phyloP scores from a whole-genome alignment of 1,140 invertebrate species.

The Danaus melanippus region DNA sequence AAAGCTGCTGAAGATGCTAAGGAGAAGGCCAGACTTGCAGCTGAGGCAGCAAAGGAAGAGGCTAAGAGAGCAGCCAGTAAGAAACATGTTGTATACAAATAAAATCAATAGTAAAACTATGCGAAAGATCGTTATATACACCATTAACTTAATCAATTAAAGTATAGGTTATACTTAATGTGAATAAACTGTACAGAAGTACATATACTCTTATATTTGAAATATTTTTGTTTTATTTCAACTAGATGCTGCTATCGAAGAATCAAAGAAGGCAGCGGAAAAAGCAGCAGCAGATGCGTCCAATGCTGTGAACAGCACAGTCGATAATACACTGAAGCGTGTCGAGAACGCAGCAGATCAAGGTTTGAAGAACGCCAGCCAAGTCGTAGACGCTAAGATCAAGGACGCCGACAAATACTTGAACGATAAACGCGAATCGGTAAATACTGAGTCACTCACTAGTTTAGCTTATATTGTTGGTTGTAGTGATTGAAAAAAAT shows the following conservation, averaged over 20 bases:
- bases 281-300: slow-evolving; percentile 59
- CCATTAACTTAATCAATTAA: not conserved
- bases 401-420: slow-evolving; percentile 65
- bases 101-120: slow-evolving; percentile 1
- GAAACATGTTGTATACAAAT: slow-evolving; percentile 12
- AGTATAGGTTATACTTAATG: slow-evolving; percentile 1
- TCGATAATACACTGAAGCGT: slow-evolving; percentile 60
- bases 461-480: no score
- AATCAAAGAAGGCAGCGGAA: slow-evolving; percentile 64
- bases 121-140: slow-evolving; percentile 1
- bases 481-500: no score
- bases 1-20: slow-evolving; percentile 57
- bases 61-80: slow-evolving; percentile 57
- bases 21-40: slow-evolving; percentile 39
- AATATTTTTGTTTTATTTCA: not conserved
- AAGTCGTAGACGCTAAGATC: slow-evolving; percentile 59
- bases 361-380: slow-evolving; percentile 60
- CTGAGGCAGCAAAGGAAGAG: slow-evolving; percentile 49
- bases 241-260: slow-evolving; percentile 57
- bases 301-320: slow-evolving; percentile 56
- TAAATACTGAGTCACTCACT: slow-evolving; percentile 21
- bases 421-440: slow-evolving; percentile 58
- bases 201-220: not conserved
- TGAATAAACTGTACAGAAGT: slow-evolving; percentile 1
- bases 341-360: slow-evolving; percentile 58